These are phyloP conservation scores for Pristionchus maxplancki DNA, from an alignment of 2,888 invertebrate species.

Conservation along the genomic window DNA sequence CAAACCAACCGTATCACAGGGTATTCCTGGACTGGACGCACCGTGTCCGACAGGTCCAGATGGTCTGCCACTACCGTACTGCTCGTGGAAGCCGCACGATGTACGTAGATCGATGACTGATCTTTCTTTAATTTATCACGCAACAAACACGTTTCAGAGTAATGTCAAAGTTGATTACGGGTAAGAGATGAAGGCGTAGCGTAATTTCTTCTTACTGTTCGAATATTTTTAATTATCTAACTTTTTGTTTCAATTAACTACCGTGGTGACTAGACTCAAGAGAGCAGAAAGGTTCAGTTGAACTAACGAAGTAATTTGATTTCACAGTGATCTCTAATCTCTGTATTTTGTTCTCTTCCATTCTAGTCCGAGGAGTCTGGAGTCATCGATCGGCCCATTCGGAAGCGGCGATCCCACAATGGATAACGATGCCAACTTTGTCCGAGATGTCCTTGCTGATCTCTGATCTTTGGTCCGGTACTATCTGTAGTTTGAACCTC, in stretches of 20 bases:
- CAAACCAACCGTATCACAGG: conserved; percentile 79
- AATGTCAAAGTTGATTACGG: conserved; percentile 70
- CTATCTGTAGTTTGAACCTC: conserved; percentile 10
- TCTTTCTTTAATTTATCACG: neutral
- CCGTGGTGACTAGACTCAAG: conserved; percentile 38
- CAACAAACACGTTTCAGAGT: conserved; percentile 59
- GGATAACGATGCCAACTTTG: conserved; percentile 39
- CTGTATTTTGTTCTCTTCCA: neutral
- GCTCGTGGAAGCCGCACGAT: conserved; percentile 79
- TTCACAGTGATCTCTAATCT: conserved; percentile 39
- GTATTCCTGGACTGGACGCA: conserved; percentile 96
- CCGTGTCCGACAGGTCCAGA: conserved; percentile 98
- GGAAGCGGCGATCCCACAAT: conserved; percentile 11
- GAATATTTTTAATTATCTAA: neutral
- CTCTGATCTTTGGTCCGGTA: conserved; percentile 50
- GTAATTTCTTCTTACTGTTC: neutral
- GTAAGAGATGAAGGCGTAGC: conserved; percentile 56
- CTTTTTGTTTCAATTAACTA: neutral
- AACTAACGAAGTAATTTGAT: conserved; percentile 14
- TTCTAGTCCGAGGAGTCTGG: conserved; percentile 51
- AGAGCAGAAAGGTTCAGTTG: conserved; percentile 3
- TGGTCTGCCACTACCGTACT: conserved; percentile 95
- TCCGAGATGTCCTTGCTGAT: conserved; percentile 45
- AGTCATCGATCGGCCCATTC: conserved; percentile 38
- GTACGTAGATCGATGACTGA: conserved; percentile 58